Conservation (phyloP, 2,888 invertebrate species). For the Drosophila flavopinicola region DNA sequence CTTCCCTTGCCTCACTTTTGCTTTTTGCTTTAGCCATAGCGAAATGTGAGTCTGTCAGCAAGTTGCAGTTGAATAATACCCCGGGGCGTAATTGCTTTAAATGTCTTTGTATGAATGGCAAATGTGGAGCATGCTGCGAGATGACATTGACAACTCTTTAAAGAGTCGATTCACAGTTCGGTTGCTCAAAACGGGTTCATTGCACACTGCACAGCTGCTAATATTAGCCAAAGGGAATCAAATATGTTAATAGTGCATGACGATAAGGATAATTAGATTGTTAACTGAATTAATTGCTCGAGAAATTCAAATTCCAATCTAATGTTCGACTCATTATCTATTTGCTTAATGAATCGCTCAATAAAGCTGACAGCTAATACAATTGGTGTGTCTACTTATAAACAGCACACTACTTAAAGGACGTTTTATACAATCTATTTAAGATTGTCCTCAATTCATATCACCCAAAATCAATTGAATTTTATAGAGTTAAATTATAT, state of each 20-base stretch:
- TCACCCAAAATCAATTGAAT: too few relatives aligned
- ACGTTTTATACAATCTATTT: too few relatives aligned
- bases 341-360: neutral
- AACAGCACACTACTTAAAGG: too few relatives aligned
- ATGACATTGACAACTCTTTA: constrained; percentile 51
- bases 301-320: neutral
- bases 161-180: constrained; percentile 17
- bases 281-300: constrained; percentile 1
- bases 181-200: too few relatives aligned
- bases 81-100: constrained; percentile 77
- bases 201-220: constrained; percentile 2
- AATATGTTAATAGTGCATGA: neutral
- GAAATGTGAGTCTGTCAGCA: constrained; percentile 73
- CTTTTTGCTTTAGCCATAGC: constrained; percentile 50
- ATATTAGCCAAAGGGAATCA: neutral
- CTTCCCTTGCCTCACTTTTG: constrained; percentile 60
- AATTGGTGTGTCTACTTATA: too few relatives aligned
- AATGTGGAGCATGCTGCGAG: constrained; percentile 48
- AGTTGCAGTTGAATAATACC: constrained; percentile 77
- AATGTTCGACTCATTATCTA: neutral
- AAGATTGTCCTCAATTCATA: too few relatives aligned
- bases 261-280: constrained; percentile 13
- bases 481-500: too few relatives aligned
- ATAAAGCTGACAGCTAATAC: too few relatives aligned
- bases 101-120: constrained; percentile 76